These are phyloP conservation scores for Hippocampus comes DNA, from an alignment of 2,113 vertebrate genomes.

Conservation along the genomic window DNA sequence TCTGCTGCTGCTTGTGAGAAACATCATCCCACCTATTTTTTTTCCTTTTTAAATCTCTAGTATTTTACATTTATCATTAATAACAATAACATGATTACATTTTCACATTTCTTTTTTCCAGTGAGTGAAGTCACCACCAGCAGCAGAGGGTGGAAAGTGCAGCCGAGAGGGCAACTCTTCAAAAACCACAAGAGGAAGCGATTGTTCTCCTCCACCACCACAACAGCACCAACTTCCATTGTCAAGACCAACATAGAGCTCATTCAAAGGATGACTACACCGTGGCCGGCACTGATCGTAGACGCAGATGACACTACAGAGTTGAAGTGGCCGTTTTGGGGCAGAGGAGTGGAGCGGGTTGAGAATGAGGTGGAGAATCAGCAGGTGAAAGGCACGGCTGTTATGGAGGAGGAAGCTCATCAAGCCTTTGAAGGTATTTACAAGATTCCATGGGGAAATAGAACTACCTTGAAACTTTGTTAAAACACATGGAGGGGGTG, in stretches of 20 bases:
- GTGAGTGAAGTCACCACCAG: conserved; percentile 51
- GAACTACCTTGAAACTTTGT: neutral
- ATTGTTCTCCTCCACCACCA: neutral
- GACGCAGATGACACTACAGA: neutral
- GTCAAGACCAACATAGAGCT: neutral
- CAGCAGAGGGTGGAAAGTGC: conserved; percentile 46
- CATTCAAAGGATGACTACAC: neutral
- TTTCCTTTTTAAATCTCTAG: neutral
- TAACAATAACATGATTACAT: neutral
- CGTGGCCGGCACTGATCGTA: neutral
- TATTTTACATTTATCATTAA: neutral
- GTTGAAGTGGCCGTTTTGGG: conserved; percentile 21
- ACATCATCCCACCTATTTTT: neutral
- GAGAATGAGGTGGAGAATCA: conserved; percentile 14
- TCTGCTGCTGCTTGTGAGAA: conserved; percentile 41
- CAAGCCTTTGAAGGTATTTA: neutral
- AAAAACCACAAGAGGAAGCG: conserved; percentile 8
- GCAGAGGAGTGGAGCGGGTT: conserved; percentile 30
- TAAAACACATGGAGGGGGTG: neutral
- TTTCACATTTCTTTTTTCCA: conserved; percentile 10
- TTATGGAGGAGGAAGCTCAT: conserved; percentile 19
- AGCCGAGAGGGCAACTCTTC: conserved; percentile 11
- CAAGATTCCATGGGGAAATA: neutral
- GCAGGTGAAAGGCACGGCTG: conserved; percentile 33
- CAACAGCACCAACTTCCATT: neutral